A percentile compares a stretch with the other conserved stretches of the same genome.
Conservation (phyloP, 2,888 invertebrate species). For the Ormyrus rosae region DNA sequence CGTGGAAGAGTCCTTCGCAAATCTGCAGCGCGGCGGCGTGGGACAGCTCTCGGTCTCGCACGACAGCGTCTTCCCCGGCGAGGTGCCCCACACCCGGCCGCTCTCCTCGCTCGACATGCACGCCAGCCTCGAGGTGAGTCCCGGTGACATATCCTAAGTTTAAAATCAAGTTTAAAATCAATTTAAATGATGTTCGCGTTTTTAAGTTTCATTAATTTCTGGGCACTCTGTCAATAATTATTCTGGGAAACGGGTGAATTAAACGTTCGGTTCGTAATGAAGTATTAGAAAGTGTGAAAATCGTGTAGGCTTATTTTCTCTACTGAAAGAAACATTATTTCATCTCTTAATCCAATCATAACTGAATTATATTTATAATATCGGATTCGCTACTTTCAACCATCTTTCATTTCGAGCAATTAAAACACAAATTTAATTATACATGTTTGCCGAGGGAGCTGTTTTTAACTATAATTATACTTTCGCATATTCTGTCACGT, state of each 20-base stretch:
- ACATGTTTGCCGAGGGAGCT: no score
- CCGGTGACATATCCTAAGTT: background rate
- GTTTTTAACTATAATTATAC: no score
- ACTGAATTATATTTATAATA: no score
- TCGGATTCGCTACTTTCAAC: no score
- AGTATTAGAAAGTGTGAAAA: constrained; percentile 44
- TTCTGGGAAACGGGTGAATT: background rate
- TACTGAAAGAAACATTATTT: background rate
- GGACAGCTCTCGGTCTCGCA: constrained; percentile 89
- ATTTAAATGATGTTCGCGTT: background rate
- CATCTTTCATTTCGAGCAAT: no score
- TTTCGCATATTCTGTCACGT: no score
- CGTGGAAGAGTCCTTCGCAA: constrained; percentile 69
- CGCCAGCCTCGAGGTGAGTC: constrained; percentile 71
- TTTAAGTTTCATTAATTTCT: constrained; percentile 26
- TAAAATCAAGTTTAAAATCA: no score
- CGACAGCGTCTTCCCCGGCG: constrained; percentile 93
- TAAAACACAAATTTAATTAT: no score
- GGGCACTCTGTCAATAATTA: background rate
- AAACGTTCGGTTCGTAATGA: constrained; percentile 28
- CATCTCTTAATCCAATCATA: no score
- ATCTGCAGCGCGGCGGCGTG: constrained; percentile 72
- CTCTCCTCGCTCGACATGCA: constrained; percentile 70
- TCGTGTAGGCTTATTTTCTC: background rate
- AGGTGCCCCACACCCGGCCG: constrained; percentile 74